A percentile compares a stretch with the other conserved stretches of the same genome.
Conservation (phyloP, 2,113 vertebrate species). For the Crotalus helleri region DNA sequence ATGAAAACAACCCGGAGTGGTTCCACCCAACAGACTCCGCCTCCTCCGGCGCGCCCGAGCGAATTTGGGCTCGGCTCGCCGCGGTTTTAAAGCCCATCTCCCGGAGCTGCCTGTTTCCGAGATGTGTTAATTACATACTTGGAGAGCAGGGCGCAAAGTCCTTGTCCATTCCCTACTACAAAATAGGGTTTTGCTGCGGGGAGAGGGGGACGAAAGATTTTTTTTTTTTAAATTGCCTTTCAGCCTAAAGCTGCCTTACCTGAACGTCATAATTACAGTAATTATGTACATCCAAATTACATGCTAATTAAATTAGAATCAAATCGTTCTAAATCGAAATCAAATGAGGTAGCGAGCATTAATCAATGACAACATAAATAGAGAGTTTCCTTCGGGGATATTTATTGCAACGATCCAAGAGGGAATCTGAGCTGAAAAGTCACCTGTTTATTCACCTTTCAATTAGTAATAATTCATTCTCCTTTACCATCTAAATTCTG, state of each 20-base stretch:
- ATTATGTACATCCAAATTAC: constrained; percentile 89
- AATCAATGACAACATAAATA: constrained; percentile 92
- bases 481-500: constrained; percentile 49
- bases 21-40: constrained; percentile 28
- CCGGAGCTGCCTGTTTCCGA: constrained; percentile 61
- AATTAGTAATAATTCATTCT: constrained; percentile 61
- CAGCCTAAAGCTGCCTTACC: constrained; percentile 86
- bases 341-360: constrained; percentile 86
- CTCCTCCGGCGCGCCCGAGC: constrained; percentile 47
- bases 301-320: constrained; percentile 91
- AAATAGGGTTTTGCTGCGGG: constrained; percentile 67
- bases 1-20: background rate
- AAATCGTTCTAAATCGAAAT: constrained; percentile 90
- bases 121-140: constrained; percentile 75
- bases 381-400: constrained; percentile 82
- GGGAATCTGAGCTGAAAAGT: constrained; percentile 69
- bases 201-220: constrained; percentile 42
- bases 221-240: constrained; percentile 77
- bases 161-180: constrained; percentile 74
- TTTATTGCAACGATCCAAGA: constrained; percentile 80
- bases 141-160: constrained; percentile 71
- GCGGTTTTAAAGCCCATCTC: constrained; percentile 63
- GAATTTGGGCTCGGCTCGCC: constrained; percentile 19
- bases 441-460: constrained; percentile 71
- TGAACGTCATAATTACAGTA: constrained; percentile 90